Evolutionary conservation across 2,113 vertebrate genomes (phyloP).

Genomic region (Tragelaphus strepsiceros): DNA sequence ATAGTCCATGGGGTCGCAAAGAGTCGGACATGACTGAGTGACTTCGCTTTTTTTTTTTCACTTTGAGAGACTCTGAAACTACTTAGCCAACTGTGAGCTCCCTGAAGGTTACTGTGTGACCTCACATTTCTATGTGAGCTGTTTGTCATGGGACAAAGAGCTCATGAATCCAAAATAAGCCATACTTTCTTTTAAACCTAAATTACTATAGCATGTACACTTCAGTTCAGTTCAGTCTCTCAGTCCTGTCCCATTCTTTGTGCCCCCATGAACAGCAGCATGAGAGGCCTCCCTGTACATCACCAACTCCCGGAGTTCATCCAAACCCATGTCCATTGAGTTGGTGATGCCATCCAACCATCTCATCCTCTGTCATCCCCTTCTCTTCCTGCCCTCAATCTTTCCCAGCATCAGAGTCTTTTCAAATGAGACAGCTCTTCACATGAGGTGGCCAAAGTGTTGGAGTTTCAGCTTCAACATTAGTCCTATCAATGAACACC

Average conservation of each 20-base stretch:
- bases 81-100: neutral
- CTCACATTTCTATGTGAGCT: neutral
- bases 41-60: neutral
- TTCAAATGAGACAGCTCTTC: too few relatives aligned
- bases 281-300: too few relatives aligned
- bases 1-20: neutral
- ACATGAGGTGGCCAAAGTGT: too few relatives aligned
- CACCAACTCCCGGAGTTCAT: fast-evolving
- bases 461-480: too few relatives aligned
- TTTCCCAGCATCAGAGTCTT: too few relatives aligned
- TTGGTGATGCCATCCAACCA: neutral
- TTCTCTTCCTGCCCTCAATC: too few relatives aligned
- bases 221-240: neutral
- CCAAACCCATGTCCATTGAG: neutral
- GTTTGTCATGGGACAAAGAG: neutral
- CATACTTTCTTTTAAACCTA: neutral
- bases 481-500: too few relatives aligned
- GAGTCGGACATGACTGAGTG: neutral
- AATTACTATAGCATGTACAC: neutral
- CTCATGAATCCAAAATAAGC: neutral
- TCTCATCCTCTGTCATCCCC: neutral
- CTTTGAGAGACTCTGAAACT: neutral
- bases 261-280: neutral
- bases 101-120: neutral
- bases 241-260: neutral